These are phyloP conservation scores for Erebia epiphron DNA, from an alignment of 2,888 invertebrate genomes.

Conservation along the genomic window DNA sequence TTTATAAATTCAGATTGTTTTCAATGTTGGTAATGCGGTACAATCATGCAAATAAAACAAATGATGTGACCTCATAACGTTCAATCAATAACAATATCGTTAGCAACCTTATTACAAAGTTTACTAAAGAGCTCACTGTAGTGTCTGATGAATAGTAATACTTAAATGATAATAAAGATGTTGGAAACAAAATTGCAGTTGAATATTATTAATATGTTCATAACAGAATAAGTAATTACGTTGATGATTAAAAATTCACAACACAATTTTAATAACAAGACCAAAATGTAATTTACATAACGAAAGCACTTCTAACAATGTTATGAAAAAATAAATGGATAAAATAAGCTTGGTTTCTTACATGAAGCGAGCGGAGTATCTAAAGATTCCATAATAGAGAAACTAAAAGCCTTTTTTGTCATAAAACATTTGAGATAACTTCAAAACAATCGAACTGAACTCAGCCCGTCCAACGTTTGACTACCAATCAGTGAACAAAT, in stretches of 20 bases:
- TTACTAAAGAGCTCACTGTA: background rate
- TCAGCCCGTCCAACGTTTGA: constrained; percentile 22
- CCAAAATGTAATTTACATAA: background rate
- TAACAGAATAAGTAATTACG: background rate
- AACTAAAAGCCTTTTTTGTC: constrained; percentile 8
- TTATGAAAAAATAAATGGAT: background rate
- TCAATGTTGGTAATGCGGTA: constrained; percentile 53
- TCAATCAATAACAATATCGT: constrained; percentile 14
- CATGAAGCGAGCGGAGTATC: constrained; percentile 33
- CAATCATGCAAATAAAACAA: constrained; percentile 65
- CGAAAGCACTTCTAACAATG: background rate
- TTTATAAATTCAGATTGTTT: constrained; percentile 66
- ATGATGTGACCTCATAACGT: constrained; percentile 45
- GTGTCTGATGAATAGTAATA: background rate
- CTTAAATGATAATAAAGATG: background rate
- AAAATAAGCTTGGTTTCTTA: constrained; percentile 30
- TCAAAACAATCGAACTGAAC: constrained; percentile 30
- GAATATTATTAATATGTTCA: background rate
- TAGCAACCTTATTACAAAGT: background rate
- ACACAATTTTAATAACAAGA: background rate
- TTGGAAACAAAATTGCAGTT: background rate
- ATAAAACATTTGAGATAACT: constrained; percentile 30
- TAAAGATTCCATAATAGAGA: constrained; percentile 34
- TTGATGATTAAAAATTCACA: background rate
- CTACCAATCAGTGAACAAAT: constrained; percentile 45